A percentile compares a stretch with the other conserved stretches of the same genome.
phyloP scores from a whole-genome alignment of 2,888 invertebrate genomes.

The Calliopum simillimum region DNA sequence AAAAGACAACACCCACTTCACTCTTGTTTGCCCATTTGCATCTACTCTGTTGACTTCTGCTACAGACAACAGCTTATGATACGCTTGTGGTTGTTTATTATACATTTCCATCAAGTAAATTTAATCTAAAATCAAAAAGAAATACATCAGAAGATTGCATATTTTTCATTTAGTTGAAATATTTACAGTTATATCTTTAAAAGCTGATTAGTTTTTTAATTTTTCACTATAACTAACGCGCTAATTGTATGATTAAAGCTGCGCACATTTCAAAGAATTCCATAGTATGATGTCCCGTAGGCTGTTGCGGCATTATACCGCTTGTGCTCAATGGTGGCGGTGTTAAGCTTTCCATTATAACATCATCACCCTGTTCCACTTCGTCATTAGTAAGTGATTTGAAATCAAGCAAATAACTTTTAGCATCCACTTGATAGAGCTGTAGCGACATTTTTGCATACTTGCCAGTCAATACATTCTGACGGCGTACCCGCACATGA shows the following conservation, averaged over 20 bases:
- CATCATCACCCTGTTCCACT: constrained; percentile 70
- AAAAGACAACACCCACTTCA: too few relatives aligned
- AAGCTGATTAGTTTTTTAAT: neutral
- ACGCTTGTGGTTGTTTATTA: too few relatives aligned
- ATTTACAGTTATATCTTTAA: constrained; percentile 16
- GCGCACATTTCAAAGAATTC: constrained; percentile 99
- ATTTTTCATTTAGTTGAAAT: neutral
- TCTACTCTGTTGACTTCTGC: too few relatives aligned
- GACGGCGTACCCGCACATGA: constrained; percentile 94
- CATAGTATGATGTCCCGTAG: constrained; percentile 93
- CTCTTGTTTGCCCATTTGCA: too few relatives aligned
- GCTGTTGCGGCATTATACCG: constrained; percentile 62
- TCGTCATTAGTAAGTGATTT: constrained; percentile 90
- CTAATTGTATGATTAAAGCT: constrained; percentile 96
- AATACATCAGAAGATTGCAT: too few relatives aligned
- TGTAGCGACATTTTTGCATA: constrained; percentile 98
- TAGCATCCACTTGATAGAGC: constrained; percentile 98
- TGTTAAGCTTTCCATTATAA: constrained; percentile 66
- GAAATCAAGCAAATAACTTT: constrained; percentile 97
- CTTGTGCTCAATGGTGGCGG: constrained; percentile 61
- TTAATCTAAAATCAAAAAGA: too few relatives aligned
- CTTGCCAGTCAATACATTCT: constrained; percentile 84
- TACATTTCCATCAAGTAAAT: too few relatives aligned
- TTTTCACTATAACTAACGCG: constrained; percentile 74
- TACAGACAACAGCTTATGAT: too few relatives aligned